Evolutionary conservation across 1,140 invertebrate species (phyloP), one percentile per base, ranked within the genome.

Genomic region (Cyclina sinensis): DNA sequence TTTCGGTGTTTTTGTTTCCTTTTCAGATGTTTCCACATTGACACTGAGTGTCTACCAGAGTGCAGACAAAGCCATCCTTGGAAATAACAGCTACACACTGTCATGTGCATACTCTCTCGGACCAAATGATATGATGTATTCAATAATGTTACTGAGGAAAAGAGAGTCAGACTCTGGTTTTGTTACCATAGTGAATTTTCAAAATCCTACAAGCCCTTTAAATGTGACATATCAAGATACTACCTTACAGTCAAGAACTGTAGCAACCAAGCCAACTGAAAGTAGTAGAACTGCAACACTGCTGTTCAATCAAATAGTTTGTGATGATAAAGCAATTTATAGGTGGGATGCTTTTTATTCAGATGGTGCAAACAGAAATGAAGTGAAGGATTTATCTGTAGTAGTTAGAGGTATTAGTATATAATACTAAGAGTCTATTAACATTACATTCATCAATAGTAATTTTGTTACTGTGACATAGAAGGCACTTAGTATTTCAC

Each of bases 401-500:
- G 32, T 57, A 30, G 51, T 80, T 35, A 80, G 54, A 80, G 76
- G 76, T 80, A 80, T n/a, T n/a, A n/a, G n/a, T n/a, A n/a, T n/a
- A n/a, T n/a, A n/a, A n/a, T n/a, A n/a, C n/a, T n/a, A n/a, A n/a
- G n/a, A n/a, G n/a, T n/a, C n/a, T n/a, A n/a, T n/a, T n/a, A n/a
- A n/a, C n/a, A n/a, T n/a, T n/a, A n/a, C n/a, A n/a, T n/a, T n/a
- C n/a, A n/a, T n/a, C n/a, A n/a, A n/a, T n/a, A n/a, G n/a, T n/a
- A n/a, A n/a, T n/a, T n/a, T n/a, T n/a, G n/a, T n/a, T n/a, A n/a
- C n/a, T n/a, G n/a, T n/a, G n/a, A n/a, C n/a, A n/a, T n/a, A n/a
- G n/a, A n/a, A n/a, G n/a, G n/a, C n/a, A n/a, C n/a, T n/a, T n/a
- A n/a, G n/a, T n/a, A n/a, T n/a, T n/a, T n/a, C n/a, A n/a, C n/a